Base-by-base conservation (phyloP, 2,888 invertebrate genomes). In the Cataglyphis altisquamis region DNA sequence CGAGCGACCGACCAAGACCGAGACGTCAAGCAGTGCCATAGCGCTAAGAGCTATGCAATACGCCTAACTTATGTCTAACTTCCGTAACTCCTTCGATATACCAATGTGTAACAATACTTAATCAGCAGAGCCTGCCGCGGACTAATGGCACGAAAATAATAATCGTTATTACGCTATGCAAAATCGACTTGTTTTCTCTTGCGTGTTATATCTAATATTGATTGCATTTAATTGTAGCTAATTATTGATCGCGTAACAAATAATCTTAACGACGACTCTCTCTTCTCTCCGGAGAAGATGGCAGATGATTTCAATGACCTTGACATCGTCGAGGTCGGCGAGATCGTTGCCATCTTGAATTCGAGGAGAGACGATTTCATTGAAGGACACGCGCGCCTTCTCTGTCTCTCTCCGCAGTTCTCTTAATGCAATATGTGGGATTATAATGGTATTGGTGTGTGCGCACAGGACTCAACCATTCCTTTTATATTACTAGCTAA, bases 61-160 rank as follows among this genome's bases (percentile, higher is more conserved):
- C 83, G 86, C 87, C 89, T 92, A 92, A 92, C 88, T 90, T 88
- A 90, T 89, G 89, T 87, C 91, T 92, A 92, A 92, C 92, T 88
- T 80, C 88, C 87, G 83, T 88, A 91, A 89, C 84, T 87, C 80
- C 86, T 84, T 84, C 87, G 80, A 86, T 86, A 41, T 41, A 84
- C 88, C 86, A 83, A 89, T 88, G 83, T 84, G 73, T 89, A 90
- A 90, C 90, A 90, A 90, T 89, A 91, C 84, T 89, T 89, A 88
- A 90, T 90, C 89, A 91, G 75, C 52, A 90, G 80, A 86, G 85
- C 85, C 88, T 82, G 89, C 87, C 88, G 90, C 90, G 83, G 63
- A 92, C 92, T 93, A 92, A 92, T 88, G 91, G 90, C 91, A 91
- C 90, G 91, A 89, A 89, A 83, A 88, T 87, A 83, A 88, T 87